Evolutionary conservation across 2,797 vertebrate species (phyloP).

Genomic region (Remorina albescens): DNA sequence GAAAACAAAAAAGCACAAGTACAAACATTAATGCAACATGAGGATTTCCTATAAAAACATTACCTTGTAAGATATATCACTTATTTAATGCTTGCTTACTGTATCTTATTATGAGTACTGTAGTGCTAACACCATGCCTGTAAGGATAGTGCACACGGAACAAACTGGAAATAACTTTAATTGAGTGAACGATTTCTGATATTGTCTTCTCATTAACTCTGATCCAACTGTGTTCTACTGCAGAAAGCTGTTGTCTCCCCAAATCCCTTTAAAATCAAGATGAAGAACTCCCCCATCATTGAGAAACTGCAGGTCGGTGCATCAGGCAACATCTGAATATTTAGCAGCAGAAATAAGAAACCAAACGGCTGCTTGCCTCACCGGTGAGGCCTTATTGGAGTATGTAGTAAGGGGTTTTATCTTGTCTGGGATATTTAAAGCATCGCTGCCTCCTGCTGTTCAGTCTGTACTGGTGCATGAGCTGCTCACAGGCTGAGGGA

Average conservation of each 20-base stretch:
- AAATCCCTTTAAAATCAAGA: constrained; percentile 74
- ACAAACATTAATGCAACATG: not conserved
- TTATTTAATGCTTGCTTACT: not conserved
- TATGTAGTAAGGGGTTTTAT: not conserved
- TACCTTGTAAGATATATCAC: not conserved
- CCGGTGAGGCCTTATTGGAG: not conserved
- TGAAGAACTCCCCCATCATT: constrained; percentile 79
- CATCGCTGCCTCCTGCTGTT: constrained; percentile 73
- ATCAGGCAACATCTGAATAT: not conserved
- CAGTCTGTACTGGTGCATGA: constrained; percentile 14
- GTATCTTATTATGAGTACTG: too few species aligned
- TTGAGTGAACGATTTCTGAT: not conserved
- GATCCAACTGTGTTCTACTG: constrained; percentile 4
- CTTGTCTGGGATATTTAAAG: constrained; percentile 18
- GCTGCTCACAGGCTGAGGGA: constrained; percentile 13
- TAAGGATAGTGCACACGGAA: too few species aligned
- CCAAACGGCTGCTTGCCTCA: not conserved
- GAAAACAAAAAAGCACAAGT: not conserved
- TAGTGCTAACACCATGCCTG: not conserved
- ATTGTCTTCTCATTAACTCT: not conserved
- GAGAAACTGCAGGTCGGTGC: constrained; percentile 83
- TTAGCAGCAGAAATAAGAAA: not conserved
- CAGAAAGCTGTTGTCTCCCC: constrained; percentile 71
- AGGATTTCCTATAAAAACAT: not conserved
- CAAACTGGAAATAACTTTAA: not conserved